These are phyloP conservation scores for Odontothrips loti DNA, from an alignment of 2,888 invertebrate species.

Conservation along the genomic window DNA sequence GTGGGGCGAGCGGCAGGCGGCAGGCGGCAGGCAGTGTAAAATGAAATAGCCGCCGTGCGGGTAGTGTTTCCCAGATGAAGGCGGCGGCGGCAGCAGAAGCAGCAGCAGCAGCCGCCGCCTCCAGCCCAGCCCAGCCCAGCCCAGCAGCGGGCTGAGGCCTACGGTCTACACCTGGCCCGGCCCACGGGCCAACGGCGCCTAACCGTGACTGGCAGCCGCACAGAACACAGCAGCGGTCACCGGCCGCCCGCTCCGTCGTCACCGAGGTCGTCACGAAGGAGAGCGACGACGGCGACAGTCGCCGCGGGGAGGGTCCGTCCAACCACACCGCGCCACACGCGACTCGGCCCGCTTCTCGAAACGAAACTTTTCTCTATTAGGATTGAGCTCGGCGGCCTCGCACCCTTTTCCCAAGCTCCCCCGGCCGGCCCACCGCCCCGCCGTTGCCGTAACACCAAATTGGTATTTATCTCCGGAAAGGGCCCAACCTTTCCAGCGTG, in stretches of 20 bases:
- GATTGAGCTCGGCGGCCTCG: not conserved
- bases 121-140: not conserved
- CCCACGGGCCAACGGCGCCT: not conserved
- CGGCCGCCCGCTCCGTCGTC: too few species aligned
- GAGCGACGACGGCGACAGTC: too few species aligned
- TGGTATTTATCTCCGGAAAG: constrained; percentile 11
- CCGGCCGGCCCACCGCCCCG: not conserved
- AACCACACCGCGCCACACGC: too few species aligned
- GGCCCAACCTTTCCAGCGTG: too few species aligned
- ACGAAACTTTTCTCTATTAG: not conserved
- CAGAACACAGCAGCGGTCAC: too few species aligned
- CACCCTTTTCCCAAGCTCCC: not conserved
- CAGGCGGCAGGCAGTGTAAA: not conserved
- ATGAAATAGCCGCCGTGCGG: not conserved
- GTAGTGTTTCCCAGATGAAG: too few species aligned
- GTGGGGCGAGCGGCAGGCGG: too few species aligned
- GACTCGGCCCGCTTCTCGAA: too few species aligned
- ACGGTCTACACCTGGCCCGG: not conserved
- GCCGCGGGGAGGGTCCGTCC: too few species aligned
- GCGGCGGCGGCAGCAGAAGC: not conserved
- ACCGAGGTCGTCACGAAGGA: too few species aligned
- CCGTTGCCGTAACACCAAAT: not conserved
- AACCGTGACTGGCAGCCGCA: not conserved
- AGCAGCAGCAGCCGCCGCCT: not conserved
- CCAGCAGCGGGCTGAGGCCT: not conserved